These are phyloP conservation scores for Globodera rostochiensis DNA, from an alignment of 1,140 invertebrate genomes.

Conservation along the genomic window DNA sequence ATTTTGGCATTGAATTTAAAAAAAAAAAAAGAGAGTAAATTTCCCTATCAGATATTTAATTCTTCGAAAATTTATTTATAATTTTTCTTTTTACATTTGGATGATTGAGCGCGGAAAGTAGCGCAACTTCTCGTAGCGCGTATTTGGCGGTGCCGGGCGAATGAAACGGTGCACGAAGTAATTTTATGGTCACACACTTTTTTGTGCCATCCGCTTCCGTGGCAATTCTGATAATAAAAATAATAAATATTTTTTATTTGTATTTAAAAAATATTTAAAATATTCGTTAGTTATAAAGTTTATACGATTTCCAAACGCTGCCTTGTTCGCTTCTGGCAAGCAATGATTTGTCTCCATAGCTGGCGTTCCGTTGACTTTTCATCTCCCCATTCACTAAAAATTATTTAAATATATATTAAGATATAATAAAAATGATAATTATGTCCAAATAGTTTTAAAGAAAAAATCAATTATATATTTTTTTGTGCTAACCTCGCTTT, in stretches of 20 bases:
- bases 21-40: no score
- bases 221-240: conserved; percentile 1
- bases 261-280: background rate
- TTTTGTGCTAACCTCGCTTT: conserved; percentile 7
- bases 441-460: background rate
- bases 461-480: background rate
- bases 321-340: conserved; percentile 22
- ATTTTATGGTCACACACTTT: conserved; percentile 23
- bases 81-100: conserved; percentile 7
- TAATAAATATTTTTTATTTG: background rate
- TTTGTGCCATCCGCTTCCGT: conserved; percentile 22
- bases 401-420: background rate
- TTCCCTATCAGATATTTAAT: no score
- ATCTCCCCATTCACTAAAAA: conserved; percentile 25
- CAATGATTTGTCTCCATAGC: conserved; percentile 9
- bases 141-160: conserved; percentile 29
- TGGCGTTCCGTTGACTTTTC: conserved; percentile 16
- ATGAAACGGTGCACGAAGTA: conserved; percentile 21
- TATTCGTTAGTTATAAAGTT: no score
- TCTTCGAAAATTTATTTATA: no score
- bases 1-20: background rate
- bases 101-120: conserved; percentile 23
- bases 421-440: background rate
- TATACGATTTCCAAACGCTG: conserved; percentile 28
- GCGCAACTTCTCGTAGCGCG: conserved; percentile 18